Base-by-base conservation (phyloP, 2,113 vertebrate species). In the Phylloscopus trochiloides region DNA sequence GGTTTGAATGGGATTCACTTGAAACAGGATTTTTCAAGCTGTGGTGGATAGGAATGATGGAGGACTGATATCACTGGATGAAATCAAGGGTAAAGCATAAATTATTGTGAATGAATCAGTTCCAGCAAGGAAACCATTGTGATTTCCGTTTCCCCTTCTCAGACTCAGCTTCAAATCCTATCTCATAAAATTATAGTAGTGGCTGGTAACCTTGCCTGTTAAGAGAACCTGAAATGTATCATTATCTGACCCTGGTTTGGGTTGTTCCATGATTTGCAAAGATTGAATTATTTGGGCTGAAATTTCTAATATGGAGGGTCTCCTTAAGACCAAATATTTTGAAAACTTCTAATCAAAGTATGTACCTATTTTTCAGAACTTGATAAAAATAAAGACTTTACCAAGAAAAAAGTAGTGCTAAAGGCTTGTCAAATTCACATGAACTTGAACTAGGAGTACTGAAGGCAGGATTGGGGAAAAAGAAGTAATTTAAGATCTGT, bases 111-210 rank as follows among this genome's bases (percentile, higher is more conserved):
- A 47, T 80, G 58, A 66, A 94, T 92, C 82, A n/a, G 48, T 94
- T 96, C 94, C 82, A 94, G 43, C 43, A 95, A 97, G 86, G 84
- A 97, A 97, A 95, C 66, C 87, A 94, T 90, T 73, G 62, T 83
- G 59, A 87, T 77, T 95, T 94, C 71, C 29, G 8, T 79, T 94
- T 93, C 68, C 38, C 71, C 45, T n/a, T 88, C 79, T 88, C 84
- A 79, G 34, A 59, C 26, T 82, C 57, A 72, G 62, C n/a, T 79
- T 72, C 25, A 71, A 58, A 77, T 72, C 15, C 14, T 83, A 6
- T 29, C 26, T 88, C 47, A 38, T 80, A 73, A 84, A 88, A 84
- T 94, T 84, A 48, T n/a, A 66, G 7, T 36, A 10, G 22, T 72
- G 42, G 18, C 42, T 75, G 18, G 18, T 42, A 87, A 65, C 6